Percentiles rank a stretch among this genome's conserved stretches.
phyloP scores from a whole-genome alignment of 2,888 invertebrate species.

The Temnothorax rugatulus region DNA sequence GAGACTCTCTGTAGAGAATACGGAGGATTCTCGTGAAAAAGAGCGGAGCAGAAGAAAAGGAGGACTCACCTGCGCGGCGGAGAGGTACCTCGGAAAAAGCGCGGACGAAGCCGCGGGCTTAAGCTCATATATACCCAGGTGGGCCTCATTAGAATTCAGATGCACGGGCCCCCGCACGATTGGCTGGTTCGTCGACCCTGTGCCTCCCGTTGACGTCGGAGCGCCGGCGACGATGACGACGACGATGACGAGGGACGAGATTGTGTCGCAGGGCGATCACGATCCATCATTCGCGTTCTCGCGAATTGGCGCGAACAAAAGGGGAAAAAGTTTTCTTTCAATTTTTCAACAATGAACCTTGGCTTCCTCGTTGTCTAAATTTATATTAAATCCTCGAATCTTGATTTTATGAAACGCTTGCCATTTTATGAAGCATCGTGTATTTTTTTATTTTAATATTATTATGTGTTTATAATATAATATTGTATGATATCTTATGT shows the following conservation, averaged over 20 bases:
- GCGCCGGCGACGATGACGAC: conserved; percentile 50
- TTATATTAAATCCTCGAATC: not conserved
- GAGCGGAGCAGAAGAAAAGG: conserved; percentile 37
- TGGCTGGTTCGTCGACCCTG: conserved; percentile 85
- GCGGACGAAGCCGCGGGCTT: conserved; percentile 74
- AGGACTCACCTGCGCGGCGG: conserved; percentile 82
- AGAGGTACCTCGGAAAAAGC: conserved; percentile 80
- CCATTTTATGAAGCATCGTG: not conserved
- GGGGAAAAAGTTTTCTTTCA: not conserved
- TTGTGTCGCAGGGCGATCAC: conserved; percentile 38
- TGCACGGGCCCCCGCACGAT: conserved; percentile 82
- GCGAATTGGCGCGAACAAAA: not conserved
- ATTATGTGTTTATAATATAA: not conserved
- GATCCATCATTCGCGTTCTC: conserved; percentile 54
- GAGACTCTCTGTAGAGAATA: not conserved
- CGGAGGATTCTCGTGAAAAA: not conserved
- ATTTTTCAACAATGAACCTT: not conserved
- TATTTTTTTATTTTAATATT: not conserved
- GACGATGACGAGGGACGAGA: conserved; percentile 36
- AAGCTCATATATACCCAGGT: conserved; percentile 83
- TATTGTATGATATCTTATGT: not conserved
- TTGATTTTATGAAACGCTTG: not conserved
- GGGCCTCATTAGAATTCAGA: conserved; percentile 85
- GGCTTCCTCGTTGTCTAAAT: not conserved
- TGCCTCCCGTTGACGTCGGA: conserved; percentile 72